phyloP scores from a whole-genome alignment of 2,113 vertebrate genomes.

The Antennarius striatus region DNA sequence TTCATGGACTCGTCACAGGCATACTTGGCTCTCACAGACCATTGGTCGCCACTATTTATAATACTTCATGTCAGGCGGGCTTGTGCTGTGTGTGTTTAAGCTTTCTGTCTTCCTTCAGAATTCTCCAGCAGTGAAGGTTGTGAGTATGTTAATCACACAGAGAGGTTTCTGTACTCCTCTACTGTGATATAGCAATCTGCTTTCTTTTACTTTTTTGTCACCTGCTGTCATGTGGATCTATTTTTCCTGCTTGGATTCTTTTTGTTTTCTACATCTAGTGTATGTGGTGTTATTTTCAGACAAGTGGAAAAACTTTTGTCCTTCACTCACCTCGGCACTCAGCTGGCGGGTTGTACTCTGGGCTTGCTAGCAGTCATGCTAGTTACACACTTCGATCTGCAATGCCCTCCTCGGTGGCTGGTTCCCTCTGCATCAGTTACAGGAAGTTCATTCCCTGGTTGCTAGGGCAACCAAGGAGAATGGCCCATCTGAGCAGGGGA shows the following conservation, averaged over 20 bases:
- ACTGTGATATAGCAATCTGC: background rate
- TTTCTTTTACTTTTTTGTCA: constrained; percentile 15
- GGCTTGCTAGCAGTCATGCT: constrained; percentile 49
- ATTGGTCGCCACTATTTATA: constrained; percentile 65
- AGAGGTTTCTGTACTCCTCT: constrained; percentile 23
- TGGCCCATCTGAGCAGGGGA: constrained; percentile 64
- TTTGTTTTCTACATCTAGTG: constrained; percentile 1
- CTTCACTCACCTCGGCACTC: constrained; percentile 62
- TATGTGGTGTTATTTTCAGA: constrained; percentile 64
- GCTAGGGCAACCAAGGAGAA: constrained; percentile 69
- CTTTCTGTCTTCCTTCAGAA: constrained; percentile 38
- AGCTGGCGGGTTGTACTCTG: constrained; percentile 27
- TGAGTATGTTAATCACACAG: constrained; percentile 29
- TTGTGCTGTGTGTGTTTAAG: constrained; percentile 14
- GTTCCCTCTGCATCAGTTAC: constrained; percentile 32
- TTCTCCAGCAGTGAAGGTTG: constrained; percentile 15
- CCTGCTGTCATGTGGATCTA: constrained; percentile 18
- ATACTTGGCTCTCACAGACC: constrained; percentile 13
- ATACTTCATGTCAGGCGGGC: constrained; percentile 35
- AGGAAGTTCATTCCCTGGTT: constrained; percentile 69
- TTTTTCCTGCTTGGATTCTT: background rate
- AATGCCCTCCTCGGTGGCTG: constrained; percentile 50
- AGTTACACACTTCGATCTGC: constrained; percentile 36
- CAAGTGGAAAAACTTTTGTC: constrained; percentile 55
- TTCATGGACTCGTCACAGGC: background rate